Evolutionary conservation across 2,797 vertebrate genomes (phyloP), one percentile per base, ranked within the genome.

Genomic region (Tympanoctomys barrerae): DNA sequence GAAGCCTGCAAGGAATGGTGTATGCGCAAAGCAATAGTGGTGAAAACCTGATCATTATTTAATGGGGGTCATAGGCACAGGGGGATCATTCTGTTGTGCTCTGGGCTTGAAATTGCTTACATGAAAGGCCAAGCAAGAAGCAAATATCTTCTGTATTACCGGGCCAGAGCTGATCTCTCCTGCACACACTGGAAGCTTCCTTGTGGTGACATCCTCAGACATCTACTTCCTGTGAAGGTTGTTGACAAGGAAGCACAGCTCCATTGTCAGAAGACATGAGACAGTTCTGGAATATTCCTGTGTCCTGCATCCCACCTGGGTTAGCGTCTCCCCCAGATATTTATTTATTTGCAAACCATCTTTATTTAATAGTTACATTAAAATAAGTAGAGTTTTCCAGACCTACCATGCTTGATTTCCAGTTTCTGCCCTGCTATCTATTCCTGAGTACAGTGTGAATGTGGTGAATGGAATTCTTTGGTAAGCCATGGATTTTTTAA

Each of bases 211-310:
- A 79, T 31, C 57, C 84, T 79, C 3, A 21, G 71, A 85, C 87
- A 77, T 85, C 86, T 92, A 78, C 95, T 92, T 95, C 59, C 95
- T 94, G 87, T 90, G 95, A 70, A 8, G 62, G 39, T 14, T 54
- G 87, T 59, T 64, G 77, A 78, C 19, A 64, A 80, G 36, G 42
- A 36, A 26, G 62, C 14, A 28, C 2, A 62, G 52, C 33, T 92
- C 26, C 14, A 66, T 81, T 26, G 14, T 90, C 16, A 77, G 49
- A 42, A 24, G 42, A 52, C 66, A 9, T 5, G 26, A 33, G 64
- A 66, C 18, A 12, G 59, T 46, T 66, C 54, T 81, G 64, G 92
- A 77, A 36, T 73, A 26, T 18, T 75, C 26, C 42, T 49, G 33
- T 88, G 83, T 78, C 73, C 79, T 36, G 24, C 7, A 42, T 86